These are phyloP conservation scores for Sycophila texana DNA, from an alignment of 2,888 invertebrate genomes.

Conservation along the genomic window DNA sequence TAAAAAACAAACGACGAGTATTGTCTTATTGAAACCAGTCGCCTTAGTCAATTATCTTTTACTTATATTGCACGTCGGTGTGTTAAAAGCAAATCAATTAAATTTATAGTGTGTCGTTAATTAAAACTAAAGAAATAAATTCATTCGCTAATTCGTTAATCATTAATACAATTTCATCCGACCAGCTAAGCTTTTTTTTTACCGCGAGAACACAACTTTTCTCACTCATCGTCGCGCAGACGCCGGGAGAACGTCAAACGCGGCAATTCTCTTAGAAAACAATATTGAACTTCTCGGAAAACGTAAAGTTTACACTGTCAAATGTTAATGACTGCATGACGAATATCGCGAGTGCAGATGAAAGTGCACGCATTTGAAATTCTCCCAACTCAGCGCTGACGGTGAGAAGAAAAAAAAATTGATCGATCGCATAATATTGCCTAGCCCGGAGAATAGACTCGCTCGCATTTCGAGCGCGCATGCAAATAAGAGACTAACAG, in stretches of 20 bases:
- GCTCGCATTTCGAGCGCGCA: not conserved
- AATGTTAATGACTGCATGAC: no score
- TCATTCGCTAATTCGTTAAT: no score
- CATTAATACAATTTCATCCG: no score
- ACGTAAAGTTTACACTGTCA: no score
- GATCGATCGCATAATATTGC: constrained; percentile 18
- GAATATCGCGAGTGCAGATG: no score
- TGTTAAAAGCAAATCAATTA: constrained; percentile 3
- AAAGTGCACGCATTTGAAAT: no score
- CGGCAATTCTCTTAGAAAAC: no score
- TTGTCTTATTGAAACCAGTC: not conserved
- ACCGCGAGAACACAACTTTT: not conserved
- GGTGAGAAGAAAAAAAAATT: constrained; percentile 21
- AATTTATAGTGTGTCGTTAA: constrained; percentile 11
- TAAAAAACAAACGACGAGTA: constrained; percentile 5
- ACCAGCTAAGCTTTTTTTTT: not conserved
- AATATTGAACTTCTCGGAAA: no score
- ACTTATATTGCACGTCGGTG: constrained; percentile 32
- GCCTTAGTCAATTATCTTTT: not conserved
- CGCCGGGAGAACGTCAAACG: no score
- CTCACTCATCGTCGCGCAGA: no score
- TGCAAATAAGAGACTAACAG: constrained; percentile 30
- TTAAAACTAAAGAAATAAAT: not conserved
- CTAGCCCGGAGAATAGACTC: constrained; percentile 15
- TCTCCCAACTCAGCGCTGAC: no score